Evolutionary conservation across 2,113 vertebrate genomes (phyloP), one percentile per base, ranked within the genome.

Genomic region (Zapus hudsonius): DNA sequence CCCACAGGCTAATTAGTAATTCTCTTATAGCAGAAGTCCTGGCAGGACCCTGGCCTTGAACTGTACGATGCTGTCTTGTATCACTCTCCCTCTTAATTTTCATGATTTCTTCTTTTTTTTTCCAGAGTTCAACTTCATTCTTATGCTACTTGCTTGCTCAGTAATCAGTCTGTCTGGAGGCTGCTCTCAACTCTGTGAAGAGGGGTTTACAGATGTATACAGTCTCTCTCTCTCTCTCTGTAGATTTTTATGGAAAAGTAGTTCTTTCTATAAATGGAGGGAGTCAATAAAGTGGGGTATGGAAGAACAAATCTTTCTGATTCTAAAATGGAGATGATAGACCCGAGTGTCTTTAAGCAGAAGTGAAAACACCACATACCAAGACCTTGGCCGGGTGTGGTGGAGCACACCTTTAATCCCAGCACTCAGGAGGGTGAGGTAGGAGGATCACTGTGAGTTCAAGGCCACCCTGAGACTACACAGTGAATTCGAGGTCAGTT

Each of bases 81-180:
- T 42, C 76, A 64, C 83, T 80, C 79, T 89, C 92, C 36, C 70
- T 82, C 72, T 74, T 96, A 96, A 97, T 96, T 97, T 82, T 82
- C 92, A 92, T 70, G 90, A 95, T 95, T 96, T 96, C 79, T 98
- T 93, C 94, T 96, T 3, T 52, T 8, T 52, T 8, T 93, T 90
- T 89, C 33, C 79, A 95, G 90, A 87, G 90, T 92, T 97, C 91
- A 91, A 87, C 87, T 66, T 96, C 92, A 59, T 95, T 97, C 87
- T 95, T 91, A 93, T 89, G 76, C 75, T 96, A 38, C 55, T 92
- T 85, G 40, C 55, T 92, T 85, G 12, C 61, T 97, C 74, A 84
- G 42, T 72, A 90, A 38, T 87, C 42, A 47, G 40, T 72, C 93
- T 96, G 88, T 69, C 86, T 94, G 66, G 59, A 93, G 79, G 92